Evolutionary conservation across 1,140 invertebrate species (phyloP), one percentile per base, ranked within the genome.

Genomic region (Pachypsylla venusta): DNA sequence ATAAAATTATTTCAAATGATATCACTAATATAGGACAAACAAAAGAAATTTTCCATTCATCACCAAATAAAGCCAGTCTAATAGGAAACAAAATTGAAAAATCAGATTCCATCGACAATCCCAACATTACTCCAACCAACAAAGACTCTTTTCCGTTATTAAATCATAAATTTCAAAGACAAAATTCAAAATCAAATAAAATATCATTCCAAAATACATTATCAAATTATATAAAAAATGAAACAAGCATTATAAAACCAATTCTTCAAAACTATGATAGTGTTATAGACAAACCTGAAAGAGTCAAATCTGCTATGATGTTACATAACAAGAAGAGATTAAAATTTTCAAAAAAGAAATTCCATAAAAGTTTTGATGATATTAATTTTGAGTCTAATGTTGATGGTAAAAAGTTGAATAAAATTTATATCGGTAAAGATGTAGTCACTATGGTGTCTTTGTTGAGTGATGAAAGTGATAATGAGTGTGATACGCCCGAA

Each of bases 241-340:
- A 48, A 48, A 48, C 42, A n/a, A 35, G 16, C 30, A 48, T 48
- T n/a, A 48, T 48, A n/a, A 48, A 48, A 48, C 42, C 42, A n/a
- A 48, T 48, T 22, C 42, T 48, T 4, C 16, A n/a, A n/a, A 48
- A 48, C 16, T 19, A 22, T 22, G 4, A 48, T 22, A 10, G n/a
- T n/a, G 42, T 19, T n/a, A 19, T 5, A 4, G 42, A 48, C 4
- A 4, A 22, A 19, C 42, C 42, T 7, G 42, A 48, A n/a, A n/a
- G 42, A n/a, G 42, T 48, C 42, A 48, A 48, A 19, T 48, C 42
- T 5, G 42, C 42, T 3, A 4, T 48, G 42, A 48, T n/a, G 42
- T 10, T 48, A 22, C n/a, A n/a, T 5, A 48, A 48, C 42, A 48
- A 48, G 42, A 48, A 48, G 42, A 48, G 22, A 19, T n/a, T 48